Percentiles rank a stretch among this genome's conserved stretches.
Evolutionary conservation across 2,888 invertebrate species (phyloP).

Genomic region (Folsomia candida): DNA sequence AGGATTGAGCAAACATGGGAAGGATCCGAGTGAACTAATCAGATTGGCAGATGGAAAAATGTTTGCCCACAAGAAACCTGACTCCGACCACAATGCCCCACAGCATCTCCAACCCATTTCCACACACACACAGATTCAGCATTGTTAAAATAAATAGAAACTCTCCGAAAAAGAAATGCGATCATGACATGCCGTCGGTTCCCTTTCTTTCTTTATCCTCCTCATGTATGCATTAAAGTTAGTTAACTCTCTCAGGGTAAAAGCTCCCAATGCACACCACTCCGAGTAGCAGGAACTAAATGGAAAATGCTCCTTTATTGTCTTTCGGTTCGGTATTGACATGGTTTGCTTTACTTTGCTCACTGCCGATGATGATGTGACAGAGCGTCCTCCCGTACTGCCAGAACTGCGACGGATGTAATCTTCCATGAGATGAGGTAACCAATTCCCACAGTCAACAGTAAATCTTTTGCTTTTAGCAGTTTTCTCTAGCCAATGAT

Average conservation of each 20-base stretch:
- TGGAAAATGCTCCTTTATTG: neutral
- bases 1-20: constrained; percentile 27
- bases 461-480: constrained; percentile 15
- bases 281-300: no score
- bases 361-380: neutral
- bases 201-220: constrained; percentile 16
- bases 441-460: constrained; percentile 16
- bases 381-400: neutral
- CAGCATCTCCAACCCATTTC: constrained; percentile 31
- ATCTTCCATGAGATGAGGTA: constrained; percentile 14
- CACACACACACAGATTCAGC: constrained; percentile 24
- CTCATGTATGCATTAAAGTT: constrained; percentile 14
- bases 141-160: constrained; percentile 51
- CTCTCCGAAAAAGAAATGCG: constrained; percentile 48
- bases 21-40: constrained; percentile 35
- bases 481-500: constrained; percentile 2
- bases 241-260: constrained; percentile 19
- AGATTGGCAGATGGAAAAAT: constrained; percentile 51
- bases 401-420: neutral
- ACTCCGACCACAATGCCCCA: constrained; percentile 45
- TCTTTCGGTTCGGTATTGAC: neutral
- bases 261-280: neutral
- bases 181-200: constrained; percentile 46
- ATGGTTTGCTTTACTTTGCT: constrained; percentile 1
- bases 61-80: constrained; percentile 50